Evolutionary conservation across 2,113 vertebrate species (phyloP), one percentile per base, ranked within the genome.

Genomic region (Psittacara wagleri): DNA sequence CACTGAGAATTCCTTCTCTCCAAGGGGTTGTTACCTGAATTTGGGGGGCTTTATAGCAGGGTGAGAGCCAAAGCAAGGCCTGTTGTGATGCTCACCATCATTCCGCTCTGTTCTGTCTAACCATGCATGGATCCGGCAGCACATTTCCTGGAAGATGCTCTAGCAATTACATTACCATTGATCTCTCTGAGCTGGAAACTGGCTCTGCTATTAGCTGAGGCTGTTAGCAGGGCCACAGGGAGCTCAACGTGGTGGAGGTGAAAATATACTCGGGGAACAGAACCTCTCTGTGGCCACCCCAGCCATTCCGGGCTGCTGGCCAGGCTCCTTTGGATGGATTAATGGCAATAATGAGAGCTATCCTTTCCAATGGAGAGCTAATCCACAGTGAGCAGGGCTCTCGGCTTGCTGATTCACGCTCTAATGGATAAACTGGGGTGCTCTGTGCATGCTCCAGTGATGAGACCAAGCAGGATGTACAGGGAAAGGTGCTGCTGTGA

Each of bases 341-440:
- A 44, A 29, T 59, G 77, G 62, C 75, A 90, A 24, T 69, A 84
- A 49, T 11, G 5, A 43, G 81, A 31, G 67, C 24, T 79, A 20
- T 22, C 43, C 29, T 27, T 9, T 11, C 33, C 78, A 14, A 19
- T 4, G 76, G 51, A 77, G 83, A 84, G 61, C 79, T 73, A 74
- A 77, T 72, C 37, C 19, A 9, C 8, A 4, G 80, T 1, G 2
- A 27, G 69, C 22, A 5, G 35, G 61, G 74, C 54, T 39, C 43
- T 29, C 12, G 69, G 11, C 20, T 33, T 44, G 95, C 88, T 93
- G 96, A 87, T 62, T 97, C 95, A 93, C 54, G 33, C 59, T 12
- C 24, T 27, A n/a, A 18, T 49, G 91, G 67, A 16, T 48, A 9
- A 68, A 17, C n/a, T 17, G 57, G 82, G 80, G 41, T 73, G 61